These are phyloP conservation scores for Kryphioiulus occultus DNA, from an alignment of 2,888 invertebrate genomes.

Conservation along the genomic window DNA sequence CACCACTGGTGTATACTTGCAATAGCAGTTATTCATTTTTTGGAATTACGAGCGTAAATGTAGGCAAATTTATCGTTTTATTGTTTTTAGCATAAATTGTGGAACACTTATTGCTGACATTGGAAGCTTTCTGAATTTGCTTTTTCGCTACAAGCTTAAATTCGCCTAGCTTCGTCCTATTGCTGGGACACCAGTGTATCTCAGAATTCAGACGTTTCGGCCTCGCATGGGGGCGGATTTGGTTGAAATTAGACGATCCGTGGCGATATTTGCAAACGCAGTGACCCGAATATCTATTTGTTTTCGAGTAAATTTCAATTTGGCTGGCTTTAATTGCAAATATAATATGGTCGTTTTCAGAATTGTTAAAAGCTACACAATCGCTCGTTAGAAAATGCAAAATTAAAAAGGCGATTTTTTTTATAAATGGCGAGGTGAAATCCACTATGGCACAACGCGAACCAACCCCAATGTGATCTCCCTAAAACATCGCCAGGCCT, in stretches of 20 bases:
- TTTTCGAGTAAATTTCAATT: neutral
- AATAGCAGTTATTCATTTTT: no score
- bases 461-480: neutral
- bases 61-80: no score
- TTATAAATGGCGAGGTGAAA: neutral
- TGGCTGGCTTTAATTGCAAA: neutral
- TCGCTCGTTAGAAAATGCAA: neutral
- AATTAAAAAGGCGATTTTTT: neutral
- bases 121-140: no score
- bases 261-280: neutral
- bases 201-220: neutral
- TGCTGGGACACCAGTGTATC: no score
- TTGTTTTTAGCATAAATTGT: no score
- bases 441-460: neutral
- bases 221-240: neutral
- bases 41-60: no score
- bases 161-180: no score
- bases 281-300: conserved; percentile 28
- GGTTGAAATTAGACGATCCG: neutral
- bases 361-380: conserved; percentile 13
- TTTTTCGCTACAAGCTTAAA: no score
- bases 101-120: no score
- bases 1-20: no score
- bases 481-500: neutral
- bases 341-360: neutral